These are phyloP conservation scores for Malacoraja senta DNA, from an alignment of 2,797 vertebrate genomes.

Conservation along the genomic window DNA sequence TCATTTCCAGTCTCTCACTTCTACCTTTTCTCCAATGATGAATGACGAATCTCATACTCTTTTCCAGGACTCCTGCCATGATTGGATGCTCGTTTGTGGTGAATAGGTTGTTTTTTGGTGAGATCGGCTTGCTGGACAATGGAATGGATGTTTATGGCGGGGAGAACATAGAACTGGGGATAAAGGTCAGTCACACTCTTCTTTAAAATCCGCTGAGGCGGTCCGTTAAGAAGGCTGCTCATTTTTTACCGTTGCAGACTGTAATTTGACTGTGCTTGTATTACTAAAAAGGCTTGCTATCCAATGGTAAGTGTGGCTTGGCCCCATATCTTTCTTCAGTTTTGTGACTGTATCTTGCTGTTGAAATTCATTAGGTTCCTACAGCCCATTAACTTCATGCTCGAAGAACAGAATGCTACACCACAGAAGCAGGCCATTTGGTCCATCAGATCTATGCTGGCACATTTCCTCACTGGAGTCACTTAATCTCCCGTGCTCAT, in stretches of 20 bases:
- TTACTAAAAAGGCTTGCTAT: neutral
- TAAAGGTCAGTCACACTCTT: slow-evolving; percentile 72
- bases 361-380: neutral
- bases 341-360: neutral
- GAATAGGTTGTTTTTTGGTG: slow-evolving; percentile 82
- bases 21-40: neutral
- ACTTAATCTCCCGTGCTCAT: neutral
- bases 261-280: neutral
- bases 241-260: neutral
- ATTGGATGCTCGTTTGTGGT: slow-evolving; percentile 96
- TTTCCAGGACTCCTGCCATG: slow-evolving; percentile 83
- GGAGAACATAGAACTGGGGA: slow-evolving; percentile 97
- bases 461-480: neutral
- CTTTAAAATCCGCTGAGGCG: neutral
- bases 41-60: slow-evolving; percentile 39
- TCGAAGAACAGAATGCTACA: neutral
- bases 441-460: neutral
- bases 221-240: neutral
- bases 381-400: neutral
- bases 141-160: slow-evolving; percentile 97
- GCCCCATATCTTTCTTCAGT: neutral
- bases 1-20: neutral
- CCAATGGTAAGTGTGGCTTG: neutral
- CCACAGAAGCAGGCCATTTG: neutral
- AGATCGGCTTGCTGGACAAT: slow-evolving; percentile 85